These are phyloP conservation scores for Amphipoea lucens DNA, from an alignment of 2,888 invertebrate genomes.

Conservation along the genomic window DNA sequence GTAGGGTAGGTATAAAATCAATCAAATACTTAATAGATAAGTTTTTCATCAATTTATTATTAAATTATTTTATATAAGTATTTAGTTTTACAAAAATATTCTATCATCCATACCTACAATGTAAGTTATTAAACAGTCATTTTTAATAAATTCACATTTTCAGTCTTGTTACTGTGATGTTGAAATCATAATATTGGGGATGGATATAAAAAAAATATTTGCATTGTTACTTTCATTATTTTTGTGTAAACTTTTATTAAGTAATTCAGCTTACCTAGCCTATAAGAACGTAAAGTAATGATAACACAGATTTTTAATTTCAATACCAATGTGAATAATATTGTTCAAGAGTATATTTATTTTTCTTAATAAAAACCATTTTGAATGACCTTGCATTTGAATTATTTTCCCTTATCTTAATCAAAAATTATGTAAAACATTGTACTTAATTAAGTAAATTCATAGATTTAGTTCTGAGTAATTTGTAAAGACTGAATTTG, in stretches of 20 bases:
- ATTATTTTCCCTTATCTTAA: background rate
- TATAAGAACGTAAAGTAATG: constrained; percentile 7
- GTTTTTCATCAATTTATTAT: constrained; percentile 35
- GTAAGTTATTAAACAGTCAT: constrained; percentile 6
- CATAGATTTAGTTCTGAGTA: background rate
- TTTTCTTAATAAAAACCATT: background rate
- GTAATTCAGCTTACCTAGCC: background rate
- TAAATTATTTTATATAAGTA: constrained; percentile 16
- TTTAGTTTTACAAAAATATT: constrained; percentile 51
- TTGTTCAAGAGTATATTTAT: constrained; percentile 15
- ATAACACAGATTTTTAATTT: constrained; percentile 39
- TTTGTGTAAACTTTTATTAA: background rate
- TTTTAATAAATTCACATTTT: constrained; percentile 36
- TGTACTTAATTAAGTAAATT: background rate
- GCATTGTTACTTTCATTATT: background rate
- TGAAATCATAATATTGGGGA: constrained; percentile 8
- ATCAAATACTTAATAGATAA: too few species aligned
- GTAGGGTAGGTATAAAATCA: too few species aligned
- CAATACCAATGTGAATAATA: background rate
- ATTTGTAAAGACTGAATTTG: background rate
- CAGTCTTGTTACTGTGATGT: constrained; percentile 66
- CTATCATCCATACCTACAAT: constrained; percentile 2
- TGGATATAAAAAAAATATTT: constrained; percentile 5
- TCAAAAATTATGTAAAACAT: background rate
- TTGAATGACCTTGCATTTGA: background rate